phyloP scores from a whole-genome alignment of 2,888 invertebrate genomes.

The Ophonus ardosiacus region DNA sequence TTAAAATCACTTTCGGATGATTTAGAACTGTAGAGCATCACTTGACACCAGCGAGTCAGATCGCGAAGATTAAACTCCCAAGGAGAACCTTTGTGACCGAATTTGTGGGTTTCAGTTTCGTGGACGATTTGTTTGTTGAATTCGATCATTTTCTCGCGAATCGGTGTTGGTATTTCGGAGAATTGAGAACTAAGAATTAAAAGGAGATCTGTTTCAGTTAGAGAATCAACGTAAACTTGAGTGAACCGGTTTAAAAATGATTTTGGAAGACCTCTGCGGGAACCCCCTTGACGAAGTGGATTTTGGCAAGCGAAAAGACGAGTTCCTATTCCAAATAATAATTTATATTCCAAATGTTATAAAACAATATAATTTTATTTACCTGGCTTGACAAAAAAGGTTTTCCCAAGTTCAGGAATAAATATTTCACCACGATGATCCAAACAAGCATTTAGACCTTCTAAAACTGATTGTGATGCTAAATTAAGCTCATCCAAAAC shows the following conservation, averaged over 20 bases:
- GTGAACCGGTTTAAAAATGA: constrained; percentile 99
- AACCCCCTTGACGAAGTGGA: constrained; percentile 96
- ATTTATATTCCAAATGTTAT: not conserved
- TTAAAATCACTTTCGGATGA: constrained; percentile 69
- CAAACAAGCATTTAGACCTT: constrained; percentile 98
- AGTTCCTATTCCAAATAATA: constrained; percentile 77
- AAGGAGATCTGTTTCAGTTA: constrained; percentile 82
- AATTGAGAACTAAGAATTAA: constrained; percentile 84
- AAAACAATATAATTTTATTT: constrained; percentile 35
- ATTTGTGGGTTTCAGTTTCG: constrained; percentile 82
- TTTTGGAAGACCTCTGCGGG: constrained; percentile 95
- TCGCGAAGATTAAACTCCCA: constrained; percentile 99
- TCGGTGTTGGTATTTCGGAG: constrained; percentile 78
- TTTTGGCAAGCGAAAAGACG: constrained; percentile 98
- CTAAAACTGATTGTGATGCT: constrained; percentile 98
- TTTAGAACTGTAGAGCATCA: constrained; percentile 77
- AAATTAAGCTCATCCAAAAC: constrained; percentile 98
- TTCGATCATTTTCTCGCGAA: constrained; percentile 84
- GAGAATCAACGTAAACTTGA: constrained; percentile 86
- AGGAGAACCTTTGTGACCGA: constrained; percentile 91
- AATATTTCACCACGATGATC: constrained; percentile 98
- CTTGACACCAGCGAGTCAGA: constrained; percentile 94
- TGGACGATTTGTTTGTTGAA: constrained; percentile 86
- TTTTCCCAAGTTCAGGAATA: constrained; percentile 94
- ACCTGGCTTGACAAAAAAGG: constrained; percentile 84